Conservation (phyloP, 1,140 invertebrate species). For the Papilio xuthus region DNA sequence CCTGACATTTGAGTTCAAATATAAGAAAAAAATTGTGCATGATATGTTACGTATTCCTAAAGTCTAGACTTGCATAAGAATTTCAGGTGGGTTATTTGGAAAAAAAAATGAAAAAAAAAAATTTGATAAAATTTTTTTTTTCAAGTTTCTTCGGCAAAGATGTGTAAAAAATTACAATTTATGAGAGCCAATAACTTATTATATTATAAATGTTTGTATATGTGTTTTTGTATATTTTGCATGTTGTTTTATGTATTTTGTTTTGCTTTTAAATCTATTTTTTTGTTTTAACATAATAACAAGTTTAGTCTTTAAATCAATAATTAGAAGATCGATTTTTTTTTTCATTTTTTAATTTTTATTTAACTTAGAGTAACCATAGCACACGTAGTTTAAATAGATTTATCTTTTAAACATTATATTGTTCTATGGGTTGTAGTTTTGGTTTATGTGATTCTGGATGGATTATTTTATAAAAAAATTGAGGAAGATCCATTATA, state of each 20-base stretch:
- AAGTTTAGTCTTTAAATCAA: not conserved
- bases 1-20: not conserved
- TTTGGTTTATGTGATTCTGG: not conserved
- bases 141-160: too few species aligned
- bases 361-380: constrained; percentile 14
- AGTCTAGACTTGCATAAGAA: too few species aligned
- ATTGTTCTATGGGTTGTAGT: not conserved
- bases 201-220: not conserved
- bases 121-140: too few species aligned
- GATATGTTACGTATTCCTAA: too few species aligned
- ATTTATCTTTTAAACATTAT: not conserved
- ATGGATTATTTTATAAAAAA: not conserved
- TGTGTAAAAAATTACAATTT: not conserved
- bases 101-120: too few species aligned
- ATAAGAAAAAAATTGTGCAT: too few species aligned
- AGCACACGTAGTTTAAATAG: not conserved
- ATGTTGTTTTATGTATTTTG: constrained; percentile 11
- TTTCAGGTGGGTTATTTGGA: too few species aligned
- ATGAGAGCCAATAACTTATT: constrained; percentile 11
- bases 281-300: not conserved
- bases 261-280: not conserved
- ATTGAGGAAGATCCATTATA: not conserved
- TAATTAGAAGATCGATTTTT: not conserved
- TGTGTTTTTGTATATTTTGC: not conserved
- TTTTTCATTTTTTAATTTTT: constrained; percentile 11